Evolutionary conservation across 1,140 invertebrate genomes (phyloP).

Genomic region (Hesperophylax magnus): DNA sequence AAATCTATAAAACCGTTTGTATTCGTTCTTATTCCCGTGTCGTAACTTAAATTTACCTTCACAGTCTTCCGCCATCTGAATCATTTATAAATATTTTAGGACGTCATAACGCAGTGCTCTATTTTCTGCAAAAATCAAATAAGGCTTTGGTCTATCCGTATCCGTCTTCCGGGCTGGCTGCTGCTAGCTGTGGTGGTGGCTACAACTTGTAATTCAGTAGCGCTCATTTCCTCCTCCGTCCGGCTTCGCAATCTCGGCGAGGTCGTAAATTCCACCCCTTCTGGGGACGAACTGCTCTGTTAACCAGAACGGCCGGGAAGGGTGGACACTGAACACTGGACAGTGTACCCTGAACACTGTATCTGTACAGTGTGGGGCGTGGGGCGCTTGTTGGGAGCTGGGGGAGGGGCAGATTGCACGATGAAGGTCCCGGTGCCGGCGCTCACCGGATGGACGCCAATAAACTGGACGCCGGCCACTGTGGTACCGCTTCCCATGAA

Average conservation of each 20-base stretch:
- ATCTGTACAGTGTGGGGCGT: too few species aligned
- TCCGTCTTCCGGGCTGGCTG: neutral
- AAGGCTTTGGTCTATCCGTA: constrained; percentile 7
- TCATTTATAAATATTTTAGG: neutral
- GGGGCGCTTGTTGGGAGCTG: too few species aligned
- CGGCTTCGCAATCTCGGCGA: constrained; percentile 2
- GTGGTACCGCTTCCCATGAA: neutral
- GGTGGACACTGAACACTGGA: neutral
- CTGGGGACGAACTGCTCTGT: neutral
- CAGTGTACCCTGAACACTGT: too few species aligned
- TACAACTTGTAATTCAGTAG: neutral
- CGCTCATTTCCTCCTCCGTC: constrained; percentile 22
- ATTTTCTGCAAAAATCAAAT: constrained; percentile 20
- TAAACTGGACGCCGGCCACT: constrained; percentile 32
- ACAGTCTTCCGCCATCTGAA: neutral
- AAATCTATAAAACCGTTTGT: too few species aligned
- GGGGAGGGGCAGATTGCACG: neutral
- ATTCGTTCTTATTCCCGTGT: too few species aligned
- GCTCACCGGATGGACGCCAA: constrained; percentile 25
- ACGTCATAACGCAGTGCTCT: neutral
- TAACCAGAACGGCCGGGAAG: constrained; percentile 4
- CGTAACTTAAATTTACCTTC: neutral
- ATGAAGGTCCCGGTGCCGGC: constrained; percentile 5
- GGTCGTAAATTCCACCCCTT: constrained; percentile 13
- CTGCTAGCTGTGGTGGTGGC: too few species aligned